phyloP scores from a whole-genome alignment of 92 coral and sea anemone genomes.

The Paramuricea clavata region DNA sequence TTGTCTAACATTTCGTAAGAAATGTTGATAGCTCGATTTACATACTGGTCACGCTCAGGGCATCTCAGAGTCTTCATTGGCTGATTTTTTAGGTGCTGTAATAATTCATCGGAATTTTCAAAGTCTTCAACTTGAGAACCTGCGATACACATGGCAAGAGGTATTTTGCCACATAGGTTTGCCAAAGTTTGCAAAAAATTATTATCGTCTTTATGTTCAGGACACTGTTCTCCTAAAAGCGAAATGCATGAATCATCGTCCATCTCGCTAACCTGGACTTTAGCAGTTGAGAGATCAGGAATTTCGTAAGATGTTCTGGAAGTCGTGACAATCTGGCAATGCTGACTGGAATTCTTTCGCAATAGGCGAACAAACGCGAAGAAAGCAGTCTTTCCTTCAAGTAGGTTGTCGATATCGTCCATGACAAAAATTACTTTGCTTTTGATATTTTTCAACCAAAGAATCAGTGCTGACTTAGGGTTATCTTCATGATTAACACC shows the following conservation, averaged over 20 bases:
- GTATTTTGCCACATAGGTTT: not conserved
- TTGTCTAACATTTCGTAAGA: not conserved
- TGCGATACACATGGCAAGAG: constrained; percentile 16
- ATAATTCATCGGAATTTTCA: not conserved
- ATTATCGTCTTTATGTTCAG: not conserved
- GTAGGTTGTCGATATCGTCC: constrained; percentile 30
- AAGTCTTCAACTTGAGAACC: not conserved
- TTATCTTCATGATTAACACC: not conserved
- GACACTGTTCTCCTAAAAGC: not conserved
- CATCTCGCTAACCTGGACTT: constrained; percentile 2
- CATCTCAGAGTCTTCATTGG: not conserved
- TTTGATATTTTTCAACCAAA: not conserved
- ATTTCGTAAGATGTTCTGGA: not conserved
- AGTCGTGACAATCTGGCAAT: constrained; percentile 14
- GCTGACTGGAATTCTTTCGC: constrained; percentile 13
- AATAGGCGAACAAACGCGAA: not conserved
- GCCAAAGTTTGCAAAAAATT: not conserved
- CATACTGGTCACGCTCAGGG: not conserved
- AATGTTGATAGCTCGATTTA: not conserved
- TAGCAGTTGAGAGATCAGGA: not conserved
- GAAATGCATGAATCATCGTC: not conserved
- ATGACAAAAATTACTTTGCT: constrained; percentile 6
- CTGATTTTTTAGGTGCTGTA: not conserved
- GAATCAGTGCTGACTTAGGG: not conserved
- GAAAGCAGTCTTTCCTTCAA: not conserved